Evolutionary conservation across 2,113 vertebrate species (phyloP), one percentile per base, ranked within the genome.

Genomic region (Odocoileus virginianus): DNA sequence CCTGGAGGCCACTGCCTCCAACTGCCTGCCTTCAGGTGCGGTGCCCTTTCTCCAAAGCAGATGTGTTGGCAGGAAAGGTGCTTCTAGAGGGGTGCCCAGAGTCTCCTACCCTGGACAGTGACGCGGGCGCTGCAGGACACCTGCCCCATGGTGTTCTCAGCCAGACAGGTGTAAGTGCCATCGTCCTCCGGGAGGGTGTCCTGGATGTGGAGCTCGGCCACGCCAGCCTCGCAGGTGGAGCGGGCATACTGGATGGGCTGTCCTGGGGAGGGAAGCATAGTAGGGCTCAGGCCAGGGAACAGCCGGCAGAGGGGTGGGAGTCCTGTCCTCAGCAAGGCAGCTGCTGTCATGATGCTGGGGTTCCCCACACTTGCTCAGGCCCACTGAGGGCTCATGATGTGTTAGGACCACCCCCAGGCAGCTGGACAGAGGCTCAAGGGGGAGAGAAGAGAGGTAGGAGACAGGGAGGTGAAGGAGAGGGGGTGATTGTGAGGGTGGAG

Each of bases 91-190:
- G 71, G 25, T 45, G 54, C 28, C 50, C 67, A 30, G 40, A 81
- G 61, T 60, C n/a, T 95, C 98, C 98, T 98, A 99, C 99, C 99
- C 96, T 98, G 99, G 94, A 99, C 99, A 17, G 98, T 98, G 98
- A 99, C 99, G 40, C 94, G 98, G 96, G 99, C 98, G 6, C 98
- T 99, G 98, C 99, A 99, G 86, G 99, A 99, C 64, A 98, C 99
- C 89, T 97, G 98, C 64, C 99, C 99, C 61, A 84, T 84, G 84
- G 83, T 91, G 96, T 99, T 99, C 98, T 99, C 98, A 27, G 99
- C 99, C 95, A 99, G 98, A 95, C 99, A 99, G 13, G 98, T 99
- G 60, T 99, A 99, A 95, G 98, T 92, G 55, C 99, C 99, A 8
- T 99, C 96, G 45, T 99, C 99, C 94, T 99, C 99, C 2, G 98